Evolutionary conservation across 2,888 invertebrate genomes (phyloP).

Genomic region (Lomographa bimaculata): DNA sequence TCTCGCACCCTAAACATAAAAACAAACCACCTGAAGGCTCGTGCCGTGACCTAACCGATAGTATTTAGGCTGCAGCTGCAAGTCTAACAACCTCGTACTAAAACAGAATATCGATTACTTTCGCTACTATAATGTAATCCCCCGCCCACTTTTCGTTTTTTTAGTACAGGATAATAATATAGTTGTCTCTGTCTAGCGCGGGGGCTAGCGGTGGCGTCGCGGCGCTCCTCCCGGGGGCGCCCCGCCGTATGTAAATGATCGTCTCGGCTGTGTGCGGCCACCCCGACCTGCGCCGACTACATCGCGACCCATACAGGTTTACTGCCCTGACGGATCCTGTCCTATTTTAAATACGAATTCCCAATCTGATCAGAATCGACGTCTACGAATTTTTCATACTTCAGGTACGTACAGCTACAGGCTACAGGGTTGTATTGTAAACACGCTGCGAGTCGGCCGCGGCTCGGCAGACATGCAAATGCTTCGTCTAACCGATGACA

Average conservation of each 20-base stretch:
- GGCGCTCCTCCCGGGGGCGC: slow-evolving; percentile 53
- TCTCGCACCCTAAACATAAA: slow-evolving; percentile 32
- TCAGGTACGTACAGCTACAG: slow-evolving; percentile 23
- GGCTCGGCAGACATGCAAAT: slow-evolving; percentile 58
- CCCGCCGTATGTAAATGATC: slow-evolving; percentile 82
- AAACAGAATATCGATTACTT: slow-evolving; percentile 85
- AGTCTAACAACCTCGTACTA: slow-evolving; percentile 80
- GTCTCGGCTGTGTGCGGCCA: slow-evolving; percentile 75
- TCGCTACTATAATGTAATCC: slow-evolving; percentile 85
- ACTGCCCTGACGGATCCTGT: slow-evolving; percentile 80
- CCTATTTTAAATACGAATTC: slow-evolving; percentile 76
- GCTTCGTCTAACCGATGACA: slow-evolving; percentile 61
- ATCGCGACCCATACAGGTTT: slow-evolving; percentile 63
- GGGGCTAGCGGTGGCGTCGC: slow-evolving; percentile 60
- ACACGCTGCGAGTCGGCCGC: slow-evolving; percentile 28
- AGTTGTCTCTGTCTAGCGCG: slow-evolving; percentile 71
- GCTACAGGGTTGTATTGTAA: slow-evolving; percentile 38
- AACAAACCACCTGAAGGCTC: slow-evolving; percentile 47
- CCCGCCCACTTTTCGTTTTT: slow-evolving; percentile 84
- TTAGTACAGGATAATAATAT: slow-evolving; percentile 75
- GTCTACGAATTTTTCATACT: slow-evolving; percentile 43
- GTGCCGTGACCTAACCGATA: slow-evolving; percentile 69
- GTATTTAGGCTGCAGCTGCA: slow-evolving; percentile 80
- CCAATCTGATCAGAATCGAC: slow-evolving; percentile 63
- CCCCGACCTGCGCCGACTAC: slow-evolving; percentile 42